A percentile compares a stretch with the other conserved stretches of the same genome.
Conservation (phyloP, 1,140 invertebrate species). For the Bursaphelenchus mucronatus region DNA sequence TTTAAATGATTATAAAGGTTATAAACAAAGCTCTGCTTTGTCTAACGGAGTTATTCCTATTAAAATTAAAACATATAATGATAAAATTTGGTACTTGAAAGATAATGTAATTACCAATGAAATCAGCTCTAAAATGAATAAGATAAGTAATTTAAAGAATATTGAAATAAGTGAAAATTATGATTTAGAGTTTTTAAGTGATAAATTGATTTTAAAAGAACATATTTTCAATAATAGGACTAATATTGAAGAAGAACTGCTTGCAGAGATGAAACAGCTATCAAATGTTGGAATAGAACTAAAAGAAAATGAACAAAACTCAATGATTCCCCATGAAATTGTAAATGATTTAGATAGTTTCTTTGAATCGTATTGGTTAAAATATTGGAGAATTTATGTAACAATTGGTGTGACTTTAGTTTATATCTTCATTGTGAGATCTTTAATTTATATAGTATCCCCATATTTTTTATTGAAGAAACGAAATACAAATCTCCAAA, state of each 20-base stretch:
- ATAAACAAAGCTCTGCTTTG: too few relatives aligned
- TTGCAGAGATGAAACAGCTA: slow-evolving; percentile 37
- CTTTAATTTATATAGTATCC: slow-evolving; percentile 32
- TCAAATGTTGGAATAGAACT: slow-evolving; percentile 27
- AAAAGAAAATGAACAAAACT: too few relatives aligned
- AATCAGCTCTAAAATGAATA: slow-evolving; percentile 19
- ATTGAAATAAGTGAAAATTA: slow-evolving; percentile 27
- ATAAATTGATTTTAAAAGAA: too few relatives aligned
- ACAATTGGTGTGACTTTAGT: slow-evolving; percentile 36
- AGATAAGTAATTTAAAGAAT: slow-evolving; percentile 17
- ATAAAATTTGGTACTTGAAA: slow-evolving; percentile 40
- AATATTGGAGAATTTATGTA: slow-evolving; percentile 42
- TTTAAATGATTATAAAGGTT: slow-evolving; percentile 40
- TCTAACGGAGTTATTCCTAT: too few relatives aligned
- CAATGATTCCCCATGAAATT: slow-evolving; percentile 40
- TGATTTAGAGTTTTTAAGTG: slow-evolving; percentile 27
- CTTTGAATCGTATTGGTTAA: slow-evolving; percentile 33
- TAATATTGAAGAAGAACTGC: too few relatives aligned
- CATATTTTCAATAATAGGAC: too few relatives aligned
- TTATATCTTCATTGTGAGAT: slow-evolving; percentile 30
- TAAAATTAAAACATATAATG: slow-evolving; percentile 34
- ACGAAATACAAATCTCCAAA: slow-evolving; percentile 27
- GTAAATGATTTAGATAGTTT: slow-evolving; percentile 33
- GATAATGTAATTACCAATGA: slow-evolving; percentile 34
- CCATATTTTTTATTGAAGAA: slow-evolving; percentile 29